A percentile compares a stretch with the other conserved stretches of the same genome.
These are phyloP conservation scores for Mythimna loreyi DNA, from an alignment of 2,888 invertebrate species.

Conservation along the genomic window DNA sequence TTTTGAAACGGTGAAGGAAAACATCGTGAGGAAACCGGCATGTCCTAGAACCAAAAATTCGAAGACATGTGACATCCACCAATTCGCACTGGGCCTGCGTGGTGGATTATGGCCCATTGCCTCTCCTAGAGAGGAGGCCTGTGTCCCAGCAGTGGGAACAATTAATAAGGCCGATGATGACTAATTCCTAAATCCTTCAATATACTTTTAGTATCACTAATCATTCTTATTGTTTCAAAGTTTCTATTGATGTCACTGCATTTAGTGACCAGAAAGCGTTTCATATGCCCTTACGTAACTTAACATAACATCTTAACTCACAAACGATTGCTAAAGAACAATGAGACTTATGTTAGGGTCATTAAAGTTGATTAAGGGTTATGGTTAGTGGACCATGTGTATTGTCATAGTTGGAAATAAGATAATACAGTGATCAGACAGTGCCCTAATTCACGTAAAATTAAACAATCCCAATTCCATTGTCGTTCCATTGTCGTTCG, in stretches of 20 bases:
- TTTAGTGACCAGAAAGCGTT: conserved; percentile 55
- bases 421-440: conserved; percentile 36
- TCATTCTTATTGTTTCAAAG: conserved; percentile 32
- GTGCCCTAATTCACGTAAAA: too few species aligned
- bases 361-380: not conserved
- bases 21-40: too few species aligned
- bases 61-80: too few species aligned
- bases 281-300: conserved; percentile 35
- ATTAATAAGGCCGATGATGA: too few species aligned
- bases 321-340: not conserved
- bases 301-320: not conserved
- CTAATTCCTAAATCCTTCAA: not conserved
- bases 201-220: not conserved
- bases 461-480: too few species aligned
- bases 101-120: too few species aligned
- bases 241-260: conserved; percentile 26
- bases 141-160: too few species aligned
- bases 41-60: too few species aligned
- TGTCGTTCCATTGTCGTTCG: too few species aligned
- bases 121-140: too few species aligned
- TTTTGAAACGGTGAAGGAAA: too few species aligned
- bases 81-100: too few species aligned
- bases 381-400: conserved; percentile 13
- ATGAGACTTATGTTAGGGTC: not conserved
- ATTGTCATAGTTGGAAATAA: conserved; percentile 29